phyloP scores from a whole-genome alignment of 2,797 vertebrate genomes.

The Oreochromis mossambicus region DNA sequence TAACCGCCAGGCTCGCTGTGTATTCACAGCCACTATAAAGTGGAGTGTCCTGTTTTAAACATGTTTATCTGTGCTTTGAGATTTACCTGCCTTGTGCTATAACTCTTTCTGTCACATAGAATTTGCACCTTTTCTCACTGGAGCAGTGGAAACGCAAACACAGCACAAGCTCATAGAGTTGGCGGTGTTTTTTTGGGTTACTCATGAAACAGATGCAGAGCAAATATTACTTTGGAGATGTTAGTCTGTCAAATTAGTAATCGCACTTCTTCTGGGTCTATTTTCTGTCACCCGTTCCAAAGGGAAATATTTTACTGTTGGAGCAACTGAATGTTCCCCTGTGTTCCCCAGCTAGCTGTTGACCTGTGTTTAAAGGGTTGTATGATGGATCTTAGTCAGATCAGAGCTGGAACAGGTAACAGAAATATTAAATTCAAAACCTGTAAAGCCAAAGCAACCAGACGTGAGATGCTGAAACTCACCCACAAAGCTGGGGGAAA shows the following conservation, averaged over 20 bases:
- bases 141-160: not conserved
- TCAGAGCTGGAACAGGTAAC: not conserved
- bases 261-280: not conserved
- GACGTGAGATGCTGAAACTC: not conserved
- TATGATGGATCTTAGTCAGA: not conserved
- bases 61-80: not conserved
- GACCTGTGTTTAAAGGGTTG: not conserved
- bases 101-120: fast-evolving
- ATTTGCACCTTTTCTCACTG: not conserved
- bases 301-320: not conserved
- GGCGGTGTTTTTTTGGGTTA: not conserved
- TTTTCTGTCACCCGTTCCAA: not conserved
- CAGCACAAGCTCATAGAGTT: fast-evolving
- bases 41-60: not conserved
- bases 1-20: not conserved
- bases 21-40: not conserved
- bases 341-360: not conserved
- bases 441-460: not conserved
- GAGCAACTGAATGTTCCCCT: not conserved
- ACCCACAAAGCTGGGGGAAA: not conserved
- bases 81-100: not conserved
- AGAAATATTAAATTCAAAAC: not conserved
- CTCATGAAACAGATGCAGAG: not conserved
- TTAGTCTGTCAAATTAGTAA: not conserved
- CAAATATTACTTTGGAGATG: not conserved